Evolutionary conservation across 2,888 invertebrate species (phyloP), one percentile per base, ranked within the genome.

Genomic region (Ametastegia equiseti): DNA sequence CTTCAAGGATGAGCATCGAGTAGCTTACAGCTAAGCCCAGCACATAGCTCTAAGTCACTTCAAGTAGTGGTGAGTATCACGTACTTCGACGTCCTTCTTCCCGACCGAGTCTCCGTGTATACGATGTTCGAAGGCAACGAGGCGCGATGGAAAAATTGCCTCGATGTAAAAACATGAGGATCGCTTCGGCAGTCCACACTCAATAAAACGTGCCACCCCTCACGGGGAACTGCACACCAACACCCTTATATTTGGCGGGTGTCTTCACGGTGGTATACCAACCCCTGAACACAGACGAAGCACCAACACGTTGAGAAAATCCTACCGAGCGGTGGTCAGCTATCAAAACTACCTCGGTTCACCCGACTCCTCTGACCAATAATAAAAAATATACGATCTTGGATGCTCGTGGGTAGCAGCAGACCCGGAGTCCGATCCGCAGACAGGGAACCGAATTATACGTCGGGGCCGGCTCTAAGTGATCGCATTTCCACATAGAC

Each of bases 121-220:
- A 30, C n/a, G 30, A 36, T 54, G 54, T 50, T 15, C 33, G 80
- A 36, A 65, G 67, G 67, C 89, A 91, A 89, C 90, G 89, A 88
- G 89, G 90, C 91, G 89, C 89, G 87, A 90, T 91, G 88, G 90
- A 90, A 90, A 91, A 91, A 91, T 91, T 91, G 91, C 91, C 90
- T 89, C 90, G 89, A 91, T 91, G 91, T 91, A 91, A 91, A 91
- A 91, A 91, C 91, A 91, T 91, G 91, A 91, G 91, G 88, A 90
- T 89, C 89, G 87, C 85, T 88, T 88, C 88, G 86, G 86, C 85
- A 88, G 87, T 88, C 87, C 87, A 86, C 88, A 89, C 90, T 90
- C 91, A 86, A 91, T 91, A 89, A 90, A 91, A 90, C 88, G 89
- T 86, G 86, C 65, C 77, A 47, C 71, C 85, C 82, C 85, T 81